Base-by-base conservation (phyloP, 2,113 vertebrate genomes). In the Meriones unguiculatus region DNA sequence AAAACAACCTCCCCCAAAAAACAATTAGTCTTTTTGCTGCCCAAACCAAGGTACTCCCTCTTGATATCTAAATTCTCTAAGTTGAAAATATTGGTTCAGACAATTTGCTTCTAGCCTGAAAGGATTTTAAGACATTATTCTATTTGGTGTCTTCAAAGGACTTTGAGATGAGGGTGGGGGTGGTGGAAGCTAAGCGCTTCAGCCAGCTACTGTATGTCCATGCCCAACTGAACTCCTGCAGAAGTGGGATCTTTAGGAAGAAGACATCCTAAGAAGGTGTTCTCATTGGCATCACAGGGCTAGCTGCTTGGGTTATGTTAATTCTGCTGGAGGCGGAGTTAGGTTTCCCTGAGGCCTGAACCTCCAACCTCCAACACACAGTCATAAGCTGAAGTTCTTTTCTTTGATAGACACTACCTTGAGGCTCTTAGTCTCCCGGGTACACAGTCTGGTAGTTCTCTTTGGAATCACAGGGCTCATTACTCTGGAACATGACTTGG, bases 31-130 rank as follows among this genome's bases (percentile, higher is more conserved):
- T 3, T 95, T 70, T 92, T 88, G 57, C 35, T 94, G 54, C 70
- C 89, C 59, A 96, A 96, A 96, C 70, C 41, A 62, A 89, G 41
- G 0, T 57, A n/a, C n/a, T 76, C 2, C 77, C 86, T 97, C 87
- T 90, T 91, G 90, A 41, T 90, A 75, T 65, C 75, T 73, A 90
- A 73, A 84, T 25, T 65, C 84, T 90, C 32, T 72, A 38, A 87
- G 32, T 84, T 95, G 1, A 69, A 35, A 41, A 91, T 82, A 67
- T 75, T 62, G 10, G 0, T 70, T 50, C 62, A 77, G 75, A 77
- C 65, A 32, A 9, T 75, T 89, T 25, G 12, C 91, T 95, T 12
- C 3, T 0, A 35, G 28, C 41, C 76, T 78, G 89, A 76, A 93
- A 69, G 64, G 73, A 87, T 73, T 57, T 57, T 72, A 72, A 41